A percentile compares a stretch with the other conserved stretches of the same genome.
Evolutionary conservation across 2,888 invertebrate species (phyloP).

Genomic region (Tethea ocularis): DNA sequence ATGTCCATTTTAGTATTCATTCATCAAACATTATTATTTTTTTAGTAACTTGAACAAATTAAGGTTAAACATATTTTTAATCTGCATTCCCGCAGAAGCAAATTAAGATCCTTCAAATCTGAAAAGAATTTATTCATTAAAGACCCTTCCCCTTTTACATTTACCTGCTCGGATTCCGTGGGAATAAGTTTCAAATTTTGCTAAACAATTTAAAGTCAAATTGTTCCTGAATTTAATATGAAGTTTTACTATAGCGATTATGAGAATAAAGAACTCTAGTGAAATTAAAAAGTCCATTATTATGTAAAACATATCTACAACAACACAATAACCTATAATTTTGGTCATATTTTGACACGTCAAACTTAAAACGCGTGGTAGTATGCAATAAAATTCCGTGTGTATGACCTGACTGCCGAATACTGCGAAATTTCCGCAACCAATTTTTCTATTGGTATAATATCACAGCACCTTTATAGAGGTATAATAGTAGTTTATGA

Average conservation of each 20-base stretch:
- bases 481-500: too few species aligned
- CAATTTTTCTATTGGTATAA: background rate
- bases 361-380: slow-evolving; percentile 16
- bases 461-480: too few species aligned
- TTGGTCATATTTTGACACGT: slow-evolving; percentile 21
- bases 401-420: slow-evolving; percentile 12
- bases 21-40: too few species aligned
- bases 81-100: background rate
- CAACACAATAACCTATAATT: slow-evolving; percentile 10
- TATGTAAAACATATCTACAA: background rate
- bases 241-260: background rate
- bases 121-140: background rate
- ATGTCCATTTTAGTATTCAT: too few species aligned
- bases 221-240: background rate
- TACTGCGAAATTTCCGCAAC: slow-evolving; percentile 10
- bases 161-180: background rate
- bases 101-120: background rate
- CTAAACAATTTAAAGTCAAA: background rate
- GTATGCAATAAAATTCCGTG: slow-evolving; percentile 18
- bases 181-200: background rate
- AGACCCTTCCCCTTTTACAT: background rate
- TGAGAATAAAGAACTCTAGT: background rate
- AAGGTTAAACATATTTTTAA: background rate
- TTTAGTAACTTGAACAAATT: too few species aligned
- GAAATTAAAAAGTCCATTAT: too few species aligned